Percentiles rank a stretch among this genome's conserved stretches.
Conservation (phyloP, 2,113 vertebrate genomes). For the Anoplopoma fimbria region DNA sequence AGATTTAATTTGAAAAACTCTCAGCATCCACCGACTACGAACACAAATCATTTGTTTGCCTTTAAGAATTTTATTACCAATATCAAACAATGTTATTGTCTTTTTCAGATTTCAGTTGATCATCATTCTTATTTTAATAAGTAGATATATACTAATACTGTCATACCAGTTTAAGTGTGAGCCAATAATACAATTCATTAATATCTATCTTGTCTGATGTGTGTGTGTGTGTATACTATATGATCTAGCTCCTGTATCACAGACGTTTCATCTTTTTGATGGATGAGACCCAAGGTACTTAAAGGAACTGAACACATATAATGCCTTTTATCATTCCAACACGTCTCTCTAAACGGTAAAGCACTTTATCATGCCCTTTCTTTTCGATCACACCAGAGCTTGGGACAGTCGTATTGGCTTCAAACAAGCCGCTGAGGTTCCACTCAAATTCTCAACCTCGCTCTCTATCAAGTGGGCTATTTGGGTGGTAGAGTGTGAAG, state of each 20-base stretch:
- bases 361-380: background rate
- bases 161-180: background rate
- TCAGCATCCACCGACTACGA: background rate
- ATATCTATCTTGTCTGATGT: conserved; percentile 18
- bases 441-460: background rate
- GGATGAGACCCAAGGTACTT: conserved; percentile 27
- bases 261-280: conserved; percentile 43
- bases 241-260: conserved; percentile 8
- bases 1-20: background rate
- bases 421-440: background rate
- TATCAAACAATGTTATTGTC: background rate
- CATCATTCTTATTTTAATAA: background rate
- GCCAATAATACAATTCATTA: conserved; percentile 6
- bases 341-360: conserved; percentile 3
- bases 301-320: conserved; percentile 19
- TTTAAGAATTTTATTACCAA: background rate
- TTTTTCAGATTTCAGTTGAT: background rate
- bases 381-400: background rate
- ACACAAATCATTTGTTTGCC: background rate
- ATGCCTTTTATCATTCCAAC: conserved; percentile 6
- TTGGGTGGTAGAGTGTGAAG: background rate
- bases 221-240: background rate
- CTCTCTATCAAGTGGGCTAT: background rate
- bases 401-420: background rate
- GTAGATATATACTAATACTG: background rate